Conservation (phyloP, 2,888 invertebrate species). For the Archips xylosteana region DNA sequence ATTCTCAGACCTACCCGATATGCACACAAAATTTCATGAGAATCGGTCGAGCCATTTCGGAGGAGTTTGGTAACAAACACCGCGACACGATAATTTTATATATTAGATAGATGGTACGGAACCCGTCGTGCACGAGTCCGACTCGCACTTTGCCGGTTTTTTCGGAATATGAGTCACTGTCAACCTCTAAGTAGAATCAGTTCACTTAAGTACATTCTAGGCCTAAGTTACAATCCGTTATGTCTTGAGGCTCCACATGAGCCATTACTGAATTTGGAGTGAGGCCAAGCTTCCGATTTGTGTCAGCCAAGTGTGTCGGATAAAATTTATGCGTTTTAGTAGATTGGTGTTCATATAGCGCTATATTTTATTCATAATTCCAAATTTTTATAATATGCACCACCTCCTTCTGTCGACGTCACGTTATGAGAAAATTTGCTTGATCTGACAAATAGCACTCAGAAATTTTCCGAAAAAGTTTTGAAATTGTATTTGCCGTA, state of each 20-base stretch:
- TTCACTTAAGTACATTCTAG: conserved; percentile 26
- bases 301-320: conserved; percentile 43
- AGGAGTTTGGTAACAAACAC: too few relatives aligned
- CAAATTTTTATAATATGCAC: neutral
- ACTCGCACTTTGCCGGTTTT: too few relatives aligned
- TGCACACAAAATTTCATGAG: too few relatives aligned
- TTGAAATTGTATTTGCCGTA: too few relatives aligned
- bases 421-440: too few relatives aligned
- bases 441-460: too few relatives aligned
- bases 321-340: conserved; percentile 42
- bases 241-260: conserved; percentile 41
- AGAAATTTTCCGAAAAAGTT: too few relatives aligned
- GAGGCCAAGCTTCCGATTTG: conserved; percentile 41
- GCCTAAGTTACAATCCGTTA: conserved; percentile 44
- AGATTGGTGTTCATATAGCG: conserved; percentile 23
- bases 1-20: too few relatives aligned
- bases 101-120: too few relatives aligned
- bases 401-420: neutral
- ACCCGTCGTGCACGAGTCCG: too few relatives aligned
- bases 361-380: conserved; percentile 10
- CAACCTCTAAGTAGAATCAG: conserved; percentile 5
- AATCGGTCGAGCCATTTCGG: too few relatives aligned
- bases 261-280: conserved; percentile 42
- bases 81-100: too few relatives aligned
- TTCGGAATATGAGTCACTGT: neutral